phyloP scores from a whole-genome alignment of 2,797 vertebrate genomes.

The Galagoides demidoff region DNA sequence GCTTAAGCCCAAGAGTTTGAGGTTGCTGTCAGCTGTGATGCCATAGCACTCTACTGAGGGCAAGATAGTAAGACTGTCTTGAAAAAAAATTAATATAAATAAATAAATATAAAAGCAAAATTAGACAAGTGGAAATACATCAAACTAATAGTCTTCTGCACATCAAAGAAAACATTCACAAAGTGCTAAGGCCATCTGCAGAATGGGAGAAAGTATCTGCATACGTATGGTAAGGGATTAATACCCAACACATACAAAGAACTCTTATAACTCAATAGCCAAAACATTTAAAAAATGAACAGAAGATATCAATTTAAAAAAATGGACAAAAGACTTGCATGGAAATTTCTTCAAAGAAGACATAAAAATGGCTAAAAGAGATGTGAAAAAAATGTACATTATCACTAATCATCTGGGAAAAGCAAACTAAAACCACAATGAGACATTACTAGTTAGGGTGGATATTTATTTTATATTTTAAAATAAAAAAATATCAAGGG shows the following conservation, averaged over 20 bases:
- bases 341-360: not conserved
- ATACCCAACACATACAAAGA: too few relatives aligned
- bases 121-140: not conserved
- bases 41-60: too few relatives aligned
- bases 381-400: not conserved
- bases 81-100: not conserved
- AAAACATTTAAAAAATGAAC: not conserved
- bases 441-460: too few relatives aligned
- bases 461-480: too few relatives aligned
- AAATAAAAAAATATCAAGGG: too few relatives aligned
- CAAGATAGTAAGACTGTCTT: too few relatives aligned
- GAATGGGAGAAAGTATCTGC: not conserved
- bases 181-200: not conserved
- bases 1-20: too few relatives aligned
- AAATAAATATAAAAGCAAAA: not conserved
- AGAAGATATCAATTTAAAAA: too few relatives aligned
- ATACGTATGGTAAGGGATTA: not conserved
- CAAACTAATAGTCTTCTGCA: not conserved
- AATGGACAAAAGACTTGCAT: too few relatives aligned
- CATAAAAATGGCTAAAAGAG: not conserved
- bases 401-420: not conserved
- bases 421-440: too few relatives aligned
- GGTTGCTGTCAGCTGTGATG: too few relatives aligned
- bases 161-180: not conserved
- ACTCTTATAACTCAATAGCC: not conserved